These are phyloP conservation scores for Lasioglossum villosulum DNA, from an alignment of 2,888 invertebrate species.

Conservation along the genomic window DNA sequence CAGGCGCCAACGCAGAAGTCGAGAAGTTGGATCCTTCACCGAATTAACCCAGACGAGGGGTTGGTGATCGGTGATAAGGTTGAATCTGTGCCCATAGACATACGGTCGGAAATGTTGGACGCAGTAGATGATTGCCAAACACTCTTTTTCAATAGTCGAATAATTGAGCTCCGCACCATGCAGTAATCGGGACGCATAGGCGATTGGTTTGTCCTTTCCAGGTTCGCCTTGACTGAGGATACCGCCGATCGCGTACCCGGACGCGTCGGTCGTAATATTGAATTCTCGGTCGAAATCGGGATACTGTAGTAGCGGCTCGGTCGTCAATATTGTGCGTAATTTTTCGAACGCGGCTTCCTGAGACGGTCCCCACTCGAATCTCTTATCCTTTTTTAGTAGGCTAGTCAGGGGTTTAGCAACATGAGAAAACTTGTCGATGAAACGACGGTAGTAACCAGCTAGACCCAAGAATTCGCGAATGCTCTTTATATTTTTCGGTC, in stretches of 20 bases:
- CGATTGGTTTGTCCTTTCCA: too few species aligned
- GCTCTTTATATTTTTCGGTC: not conserved
- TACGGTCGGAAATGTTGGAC: too few species aligned
- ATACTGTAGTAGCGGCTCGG: not conserved
- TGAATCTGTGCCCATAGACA: too few species aligned
- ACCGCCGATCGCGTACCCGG: not conserved
- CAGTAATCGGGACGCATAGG: too few species aligned
- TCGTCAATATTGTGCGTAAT: not conserved
- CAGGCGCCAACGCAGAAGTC: too few species aligned
- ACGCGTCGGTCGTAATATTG: slow-evolving; percentile 11
- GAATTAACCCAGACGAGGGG: too few species aligned
- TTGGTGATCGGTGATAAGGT: too few species aligned
- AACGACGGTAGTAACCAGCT: not conserved
- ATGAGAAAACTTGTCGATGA: not conserved
- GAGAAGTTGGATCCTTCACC: too few species aligned
- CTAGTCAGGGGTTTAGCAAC: not conserved
- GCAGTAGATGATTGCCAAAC: too few species aligned
- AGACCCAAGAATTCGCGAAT: not conserved
- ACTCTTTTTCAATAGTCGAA: too few species aligned
- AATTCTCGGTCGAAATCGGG: not conserved
- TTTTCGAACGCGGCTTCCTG: not conserved
- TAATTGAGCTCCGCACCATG: too few species aligned
- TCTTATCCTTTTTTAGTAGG: not conserved
- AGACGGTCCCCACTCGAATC: not conserved
- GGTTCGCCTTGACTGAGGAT: too few species aligned